Conservation (phyloP, 2,888 invertebrate species). For the Aphodius granarius region DNA sequence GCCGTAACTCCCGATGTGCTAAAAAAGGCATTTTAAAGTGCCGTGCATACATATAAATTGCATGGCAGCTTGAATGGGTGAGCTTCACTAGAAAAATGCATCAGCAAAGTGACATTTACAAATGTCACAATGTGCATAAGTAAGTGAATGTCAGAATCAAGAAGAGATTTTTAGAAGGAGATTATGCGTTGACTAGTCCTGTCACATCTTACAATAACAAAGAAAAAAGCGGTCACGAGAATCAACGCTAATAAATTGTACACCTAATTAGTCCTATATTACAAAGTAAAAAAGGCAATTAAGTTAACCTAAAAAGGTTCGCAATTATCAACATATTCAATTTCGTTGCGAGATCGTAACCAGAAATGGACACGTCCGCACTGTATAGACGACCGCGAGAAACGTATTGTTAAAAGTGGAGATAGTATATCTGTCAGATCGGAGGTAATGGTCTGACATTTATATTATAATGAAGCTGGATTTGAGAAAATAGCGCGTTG, state of each 20-base stretch:
- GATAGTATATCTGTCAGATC: slow-evolving; percentile 20
- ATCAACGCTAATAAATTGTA: background rate
- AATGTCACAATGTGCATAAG: background rate
- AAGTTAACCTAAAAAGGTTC: slow-evolving; percentile 10
- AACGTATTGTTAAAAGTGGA: background rate
- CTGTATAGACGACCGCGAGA: background rate
- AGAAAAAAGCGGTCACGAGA: background rate
- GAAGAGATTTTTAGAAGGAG: background rate
- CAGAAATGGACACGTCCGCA: background rate
- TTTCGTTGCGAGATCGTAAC: background rate
- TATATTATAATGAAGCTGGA: slow-evolving; percentile 22
- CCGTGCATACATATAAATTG: background rate
- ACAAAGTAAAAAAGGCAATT: slow-evolving; percentile 1
- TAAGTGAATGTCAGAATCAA: background rate
- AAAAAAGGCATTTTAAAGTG: background rate
- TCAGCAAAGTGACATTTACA: background rate
- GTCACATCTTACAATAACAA: background rate
- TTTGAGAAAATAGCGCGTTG: background rate
- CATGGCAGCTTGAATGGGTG: background rate
- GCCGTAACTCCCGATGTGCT: background rate
- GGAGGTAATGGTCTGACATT: slow-evolving; percentile 22
- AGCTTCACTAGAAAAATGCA: background rate
- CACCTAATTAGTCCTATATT: background rate
- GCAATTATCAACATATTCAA: background rate
- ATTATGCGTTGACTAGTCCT: background rate